Conservation (phyloP, 2,888 invertebrate genomes). For the Deroplatys truncata region DNA sequence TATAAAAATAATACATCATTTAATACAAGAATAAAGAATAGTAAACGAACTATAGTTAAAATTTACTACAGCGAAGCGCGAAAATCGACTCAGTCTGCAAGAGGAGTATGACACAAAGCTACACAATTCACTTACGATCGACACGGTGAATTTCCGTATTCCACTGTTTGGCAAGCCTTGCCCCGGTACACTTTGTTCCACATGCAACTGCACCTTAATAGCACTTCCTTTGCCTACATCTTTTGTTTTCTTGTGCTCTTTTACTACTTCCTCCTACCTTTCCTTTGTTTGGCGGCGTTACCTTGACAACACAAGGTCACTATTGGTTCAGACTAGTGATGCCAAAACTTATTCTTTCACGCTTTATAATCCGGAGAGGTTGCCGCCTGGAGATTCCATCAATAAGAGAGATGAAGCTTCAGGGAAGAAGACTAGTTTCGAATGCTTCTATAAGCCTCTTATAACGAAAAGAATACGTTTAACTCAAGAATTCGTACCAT, state of each 20-base stretch:
- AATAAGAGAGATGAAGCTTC: no score
- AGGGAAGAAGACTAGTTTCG: no score
- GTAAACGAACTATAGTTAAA: no score
- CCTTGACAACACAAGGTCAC: not conserved
- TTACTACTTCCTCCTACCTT: not conserved
- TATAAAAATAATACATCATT: no score
- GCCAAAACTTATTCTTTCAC: not conserved
- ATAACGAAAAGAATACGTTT: no score
- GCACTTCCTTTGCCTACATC: not conserved
- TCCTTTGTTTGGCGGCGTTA: not conserved
- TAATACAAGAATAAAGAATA: no score
- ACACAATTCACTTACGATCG: not conserved
- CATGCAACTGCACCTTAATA: not conserved
- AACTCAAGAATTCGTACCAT: no score
- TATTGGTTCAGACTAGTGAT: not conserved
- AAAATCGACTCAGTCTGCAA: no score
- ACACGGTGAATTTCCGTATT: no score
- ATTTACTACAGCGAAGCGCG: no score
- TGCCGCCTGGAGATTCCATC: no score
- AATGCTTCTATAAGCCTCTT: no score
- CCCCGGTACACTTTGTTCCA: not conserved
- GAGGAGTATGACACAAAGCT: not conserved
- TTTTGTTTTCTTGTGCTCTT: not conserved
- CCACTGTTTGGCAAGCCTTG: not conserved
- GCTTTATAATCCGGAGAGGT: not conserved